These are phyloP conservation scores for Caenorhabditis sp. DNA, from an alignment of 2,888 invertebrate genomes.

Conservation along the genomic window DNA sequence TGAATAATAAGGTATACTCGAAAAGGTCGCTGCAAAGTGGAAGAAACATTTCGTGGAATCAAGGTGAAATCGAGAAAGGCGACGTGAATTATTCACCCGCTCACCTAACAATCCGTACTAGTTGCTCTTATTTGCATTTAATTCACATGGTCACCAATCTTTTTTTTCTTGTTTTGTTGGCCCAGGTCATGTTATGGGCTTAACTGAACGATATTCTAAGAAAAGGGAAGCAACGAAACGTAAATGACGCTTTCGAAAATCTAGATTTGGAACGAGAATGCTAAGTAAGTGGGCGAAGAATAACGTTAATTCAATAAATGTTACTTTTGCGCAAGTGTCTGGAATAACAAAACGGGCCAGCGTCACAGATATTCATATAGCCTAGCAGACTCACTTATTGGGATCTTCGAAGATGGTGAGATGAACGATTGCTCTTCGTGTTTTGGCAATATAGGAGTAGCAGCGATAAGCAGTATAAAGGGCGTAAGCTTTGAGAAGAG, in stretches of 20 bases:
- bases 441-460: slow-evolving; percentile 58
- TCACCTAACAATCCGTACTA: slow-evolving; percentile 16
- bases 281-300: no score
- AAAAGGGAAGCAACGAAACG: no score
- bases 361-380: not conserved
- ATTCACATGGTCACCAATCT: slow-evolving; percentile 14
- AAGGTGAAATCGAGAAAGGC: not conserved
- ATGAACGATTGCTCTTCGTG: slow-evolving; percentile 43
- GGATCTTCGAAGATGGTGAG: slow-evolving; percentile 48
- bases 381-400: slow-evolving; percentile 3
- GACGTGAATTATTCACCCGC: slow-evolving; percentile 26
- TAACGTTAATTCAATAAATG: not conserved
- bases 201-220: no score
- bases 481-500: slow-evolving; percentile 56
- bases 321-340: not conserved
- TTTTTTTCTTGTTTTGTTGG: slow-evolving; percentile 11
- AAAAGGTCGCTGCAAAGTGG: no score
- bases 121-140: not conserved
- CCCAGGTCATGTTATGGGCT: no score
- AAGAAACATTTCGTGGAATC: no score
- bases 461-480: slow-evolving; percentile 54
- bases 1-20: not conserved
- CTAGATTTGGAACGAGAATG: no score
- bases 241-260: no score
- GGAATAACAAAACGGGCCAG: not conserved